Evolutionary conservation across 2,113 vertebrate species (phyloP), one percentile per base, ranked within the genome.

Genomic region (Lucifuga dentata): DNA sequence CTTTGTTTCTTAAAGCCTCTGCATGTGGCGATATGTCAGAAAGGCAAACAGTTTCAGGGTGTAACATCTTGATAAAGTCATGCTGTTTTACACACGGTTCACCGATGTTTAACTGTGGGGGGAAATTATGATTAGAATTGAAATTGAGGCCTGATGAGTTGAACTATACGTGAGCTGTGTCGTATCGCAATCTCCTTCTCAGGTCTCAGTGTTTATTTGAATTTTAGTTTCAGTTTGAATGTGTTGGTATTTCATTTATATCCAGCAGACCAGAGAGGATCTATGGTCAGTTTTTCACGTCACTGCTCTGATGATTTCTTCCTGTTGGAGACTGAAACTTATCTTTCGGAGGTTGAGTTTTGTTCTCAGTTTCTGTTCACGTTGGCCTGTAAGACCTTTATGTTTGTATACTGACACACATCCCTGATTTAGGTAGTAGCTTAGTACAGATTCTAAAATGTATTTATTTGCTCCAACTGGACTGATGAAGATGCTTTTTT

Each of bases 401-500:
- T 29, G 26, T 29, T 3, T 29, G 3, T 29, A 7, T 29, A 7
- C 26, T 7, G 26, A 7, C 26, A 29, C 7, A 3, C 15, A 19
- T n/a, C 10, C 3, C 1, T 38, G 15, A 19, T 32, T 8, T 3
- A 48, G 10, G 19, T 19, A 17, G 21, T 38, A 43, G 56, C 38
- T 4, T 32, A 53, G 21, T 8, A 39, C 11, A 11, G 24, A 16
- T 26, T 41, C 20, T 57, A 8, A 46, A 23, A 5, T 21, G 17
- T 8, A 32, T 12, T 23, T 1, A 7, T 68, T 63, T 29, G 26
- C 40, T 48, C 19, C 8, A 17, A 41, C 45, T 60, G 32, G 38
- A 76, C 32, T 53, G 35, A 56, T 66, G 3, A 83, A 51, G 56
- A 60, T 69, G 29, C 19, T 35, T 16, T 38, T 19, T 12, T n/a